phyloP scores from a whole-genome alignment of 2,797 vertebrate species.

The Gymnothorax javanicus region DNA sequence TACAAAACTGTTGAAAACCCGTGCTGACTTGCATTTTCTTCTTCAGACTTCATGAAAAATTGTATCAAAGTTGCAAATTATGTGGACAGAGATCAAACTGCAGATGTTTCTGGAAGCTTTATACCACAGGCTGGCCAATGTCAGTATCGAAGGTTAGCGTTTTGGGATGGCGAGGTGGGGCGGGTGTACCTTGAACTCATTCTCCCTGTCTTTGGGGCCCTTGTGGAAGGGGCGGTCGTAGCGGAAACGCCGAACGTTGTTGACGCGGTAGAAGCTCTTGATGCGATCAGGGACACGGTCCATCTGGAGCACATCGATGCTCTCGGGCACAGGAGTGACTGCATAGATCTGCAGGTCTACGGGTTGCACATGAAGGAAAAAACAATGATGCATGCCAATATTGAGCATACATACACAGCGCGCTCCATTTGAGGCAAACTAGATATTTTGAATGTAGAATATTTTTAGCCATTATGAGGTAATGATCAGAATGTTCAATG shows the following conservation, averaged over 20 bases:
- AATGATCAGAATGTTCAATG: too few relatives aligned
- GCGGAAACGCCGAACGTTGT: conserved; percentile 94
- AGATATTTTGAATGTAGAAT: too few relatives aligned
- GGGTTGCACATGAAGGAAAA: conserved; percentile 75
- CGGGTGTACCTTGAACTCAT: conserved; percentile 91
- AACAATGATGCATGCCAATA: conserved; percentile 30
- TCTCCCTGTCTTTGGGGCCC: conserved; percentile 95
- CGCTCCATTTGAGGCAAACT: too few relatives aligned
- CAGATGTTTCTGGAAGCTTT: background rate
- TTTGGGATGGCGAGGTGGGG: background rate
- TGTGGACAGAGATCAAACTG: background rate
- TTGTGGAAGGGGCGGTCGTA: conserved; percentile 98
- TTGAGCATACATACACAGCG: background rate
- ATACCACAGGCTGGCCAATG: background rate
- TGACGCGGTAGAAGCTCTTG: conserved; percentile 98
- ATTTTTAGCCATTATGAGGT: too few relatives aligned
- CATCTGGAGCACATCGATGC: conserved; percentile 90
- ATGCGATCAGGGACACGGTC: conserved; percentile 96
- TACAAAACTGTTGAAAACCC: too few relatives aligned
- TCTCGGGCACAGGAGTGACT: conserved; percentile 94
- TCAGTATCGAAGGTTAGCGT: background rate
- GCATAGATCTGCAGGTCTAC: conserved; percentile 97
- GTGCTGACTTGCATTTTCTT: too few relatives aligned
- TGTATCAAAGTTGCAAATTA: too few relatives aligned
- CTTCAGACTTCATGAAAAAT: too few relatives aligned